Conservation (phyloP, 2,797 vertebrate species). For the Smutsia temminckii region DNA sequence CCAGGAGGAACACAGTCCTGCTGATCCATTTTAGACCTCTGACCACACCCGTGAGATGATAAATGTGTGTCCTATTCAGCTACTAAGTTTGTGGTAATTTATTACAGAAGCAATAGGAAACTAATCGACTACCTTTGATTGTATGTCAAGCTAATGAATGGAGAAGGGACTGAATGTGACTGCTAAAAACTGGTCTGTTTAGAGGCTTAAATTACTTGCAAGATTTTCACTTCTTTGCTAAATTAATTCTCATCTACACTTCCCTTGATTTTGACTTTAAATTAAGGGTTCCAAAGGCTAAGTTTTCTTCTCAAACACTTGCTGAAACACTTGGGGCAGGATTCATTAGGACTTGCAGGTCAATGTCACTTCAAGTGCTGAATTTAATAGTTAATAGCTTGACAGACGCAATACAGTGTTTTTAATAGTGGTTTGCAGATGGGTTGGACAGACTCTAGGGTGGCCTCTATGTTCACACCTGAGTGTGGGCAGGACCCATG, state of each 20-base stretch:
- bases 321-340: neutral
- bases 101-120: neutral
- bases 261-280: conserved; percentile 5
- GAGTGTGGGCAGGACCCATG: neutral
- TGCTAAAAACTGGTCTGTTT: neutral
- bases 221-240: neutral
- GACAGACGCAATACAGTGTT: neutral
- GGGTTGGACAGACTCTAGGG: neutral
- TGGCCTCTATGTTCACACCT: neutral
- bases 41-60: neutral
- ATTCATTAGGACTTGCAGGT: neutral
- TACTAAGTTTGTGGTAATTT: neutral
- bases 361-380: neutral
- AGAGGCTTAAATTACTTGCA: neutral
- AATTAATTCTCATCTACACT: neutral
- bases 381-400: neutral
- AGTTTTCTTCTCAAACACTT: neutral
- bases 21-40: neutral
- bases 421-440: neutral
- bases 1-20: neutral
- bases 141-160: neutral
- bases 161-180: neutral
- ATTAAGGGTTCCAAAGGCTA: neutral
- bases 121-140: neutral
- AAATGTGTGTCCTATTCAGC: neutral